Evolutionary conservation across 2,113 vertebrate species (phyloP).

Genomic region (Poicephalus gulielmi): DNA sequence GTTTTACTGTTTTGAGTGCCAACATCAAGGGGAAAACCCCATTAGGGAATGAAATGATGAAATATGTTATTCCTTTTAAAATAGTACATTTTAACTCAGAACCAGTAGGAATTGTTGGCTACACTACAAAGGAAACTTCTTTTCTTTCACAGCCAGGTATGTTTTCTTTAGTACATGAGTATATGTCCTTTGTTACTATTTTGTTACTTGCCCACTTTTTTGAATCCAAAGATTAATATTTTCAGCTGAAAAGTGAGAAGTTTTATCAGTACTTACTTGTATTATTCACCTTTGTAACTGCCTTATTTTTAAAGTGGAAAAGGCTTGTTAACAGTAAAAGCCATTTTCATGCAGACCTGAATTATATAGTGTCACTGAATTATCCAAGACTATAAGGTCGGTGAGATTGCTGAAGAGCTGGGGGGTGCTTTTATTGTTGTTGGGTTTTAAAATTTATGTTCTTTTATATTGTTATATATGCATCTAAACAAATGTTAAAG

Average conservation of each 20-base stretch:
- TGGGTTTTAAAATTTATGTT: background rate
- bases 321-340: background rate
- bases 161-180: background rate
- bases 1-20: slow-evolving; percentile 85
- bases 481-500: background rate
- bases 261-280: background rate
- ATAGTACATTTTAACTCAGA: slow-evolving; percentile 75
- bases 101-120: slow-evolving; percentile 88
- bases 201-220: background rate
- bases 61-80: slow-evolving; percentile 76
- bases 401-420: background rate
- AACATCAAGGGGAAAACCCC: slow-evolving; percentile 79
- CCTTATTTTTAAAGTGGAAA: background rate
- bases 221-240: background rate
- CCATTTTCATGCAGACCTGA: background rate
- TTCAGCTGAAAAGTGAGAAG: background rate
- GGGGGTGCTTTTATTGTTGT: background rate
- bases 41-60: slow-evolving; percentile 73
- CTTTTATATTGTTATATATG: background rate
- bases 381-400: background rate
- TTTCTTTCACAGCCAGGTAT: slow-evolving; percentile 87
- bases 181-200: background rate
- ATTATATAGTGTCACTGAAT: background rate
- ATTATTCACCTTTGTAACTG: background rate
- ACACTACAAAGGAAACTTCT: slow-evolving; percentile 88